These are phyloP conservation scores for Sarcophaga subvicina DNA, from an alignment of 2,888 invertebrate genomes.

Conservation along the genomic window DNA sequence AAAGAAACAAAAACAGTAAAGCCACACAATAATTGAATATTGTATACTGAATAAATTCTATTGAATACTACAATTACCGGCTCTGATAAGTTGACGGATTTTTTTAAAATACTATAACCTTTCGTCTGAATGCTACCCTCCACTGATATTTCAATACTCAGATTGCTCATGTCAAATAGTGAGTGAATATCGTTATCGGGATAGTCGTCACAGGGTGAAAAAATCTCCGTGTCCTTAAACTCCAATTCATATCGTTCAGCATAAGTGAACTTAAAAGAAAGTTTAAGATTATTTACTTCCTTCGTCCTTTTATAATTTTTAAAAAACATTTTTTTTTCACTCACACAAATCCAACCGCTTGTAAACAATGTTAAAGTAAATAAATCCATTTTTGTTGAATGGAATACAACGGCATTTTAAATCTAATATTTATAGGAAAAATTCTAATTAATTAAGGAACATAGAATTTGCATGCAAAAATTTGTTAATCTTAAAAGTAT, in stretches of 20 bases:
- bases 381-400: too few species aligned
- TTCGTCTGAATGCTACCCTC: constrained; percentile 31
- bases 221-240: constrained; percentile 29
- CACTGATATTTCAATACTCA: not conserved
- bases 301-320: too few species aligned
- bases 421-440: not conserved
- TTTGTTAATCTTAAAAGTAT: too few species aligned
- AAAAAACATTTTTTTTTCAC: too few species aligned
- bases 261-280: constrained; percentile 15
- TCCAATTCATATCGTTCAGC: constrained; percentile 24
- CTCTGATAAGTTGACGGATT: not conserved
- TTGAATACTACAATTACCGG: constrained; percentile 16
- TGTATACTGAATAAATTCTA: too few species aligned
- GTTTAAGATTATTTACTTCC: too few species aligned
- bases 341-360: too few species aligned
- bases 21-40: too few species aligned
- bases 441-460: not conserved
- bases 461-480: too few species aligned
- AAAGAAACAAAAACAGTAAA: not conserved
- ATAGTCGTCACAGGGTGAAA: constrained; percentile 40
- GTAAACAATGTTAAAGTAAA: too few species aligned
- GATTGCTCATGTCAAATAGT: constrained; percentile 26
- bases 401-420: too few species aligned
- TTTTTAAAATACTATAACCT: not conserved
- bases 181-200: constrained; percentile 35